Evolutionary conservation across 2,113 vertebrate genomes (phyloP).

Genomic region (Nothoprocta perdicaria): DNA sequence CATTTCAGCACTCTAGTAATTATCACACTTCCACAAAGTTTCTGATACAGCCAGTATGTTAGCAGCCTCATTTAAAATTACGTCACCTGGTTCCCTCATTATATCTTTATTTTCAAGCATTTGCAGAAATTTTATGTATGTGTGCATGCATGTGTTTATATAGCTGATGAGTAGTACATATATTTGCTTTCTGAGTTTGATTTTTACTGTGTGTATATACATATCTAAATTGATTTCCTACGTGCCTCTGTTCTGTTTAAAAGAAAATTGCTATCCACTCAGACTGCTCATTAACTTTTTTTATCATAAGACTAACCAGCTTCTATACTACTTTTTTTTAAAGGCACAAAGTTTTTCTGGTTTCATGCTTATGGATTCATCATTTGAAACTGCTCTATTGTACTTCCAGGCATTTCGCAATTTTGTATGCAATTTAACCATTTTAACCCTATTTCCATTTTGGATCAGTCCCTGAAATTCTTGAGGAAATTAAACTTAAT

Average conservation of each 20-base stretch:
- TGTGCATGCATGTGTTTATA: accelerated
- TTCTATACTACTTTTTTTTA: background rate
- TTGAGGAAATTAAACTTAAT: background rate
- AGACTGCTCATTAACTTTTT: background rate
- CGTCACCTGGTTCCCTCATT: background rate
- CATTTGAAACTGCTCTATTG: background rate
- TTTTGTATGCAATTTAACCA: background rate
- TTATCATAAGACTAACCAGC: background rate
- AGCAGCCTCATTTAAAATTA: background rate
- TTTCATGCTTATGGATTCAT: background rate
- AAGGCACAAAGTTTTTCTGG: background rate
- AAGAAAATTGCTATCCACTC: background rate
- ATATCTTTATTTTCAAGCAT: background rate
- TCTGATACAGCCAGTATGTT: background rate
- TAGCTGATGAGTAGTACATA: background rate
- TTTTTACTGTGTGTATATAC: background rate
- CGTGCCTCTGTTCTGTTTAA: background rate
- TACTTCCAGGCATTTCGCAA: background rate
- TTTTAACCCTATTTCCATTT: background rate
- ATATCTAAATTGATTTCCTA: background rate
- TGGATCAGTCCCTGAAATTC: background rate
- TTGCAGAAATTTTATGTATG: background rate
- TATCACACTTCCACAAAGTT: background rate
- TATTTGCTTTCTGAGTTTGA: background rate
- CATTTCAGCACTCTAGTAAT: constrained; percentile 18